Percentiles rank a stretch among this genome's conserved stretches.
These are phyloP conservation scores for Sinodicranocentrus sp. DNA, from an alignment of 2,888 invertebrate species.

Conservation along the genomic window DNA sequence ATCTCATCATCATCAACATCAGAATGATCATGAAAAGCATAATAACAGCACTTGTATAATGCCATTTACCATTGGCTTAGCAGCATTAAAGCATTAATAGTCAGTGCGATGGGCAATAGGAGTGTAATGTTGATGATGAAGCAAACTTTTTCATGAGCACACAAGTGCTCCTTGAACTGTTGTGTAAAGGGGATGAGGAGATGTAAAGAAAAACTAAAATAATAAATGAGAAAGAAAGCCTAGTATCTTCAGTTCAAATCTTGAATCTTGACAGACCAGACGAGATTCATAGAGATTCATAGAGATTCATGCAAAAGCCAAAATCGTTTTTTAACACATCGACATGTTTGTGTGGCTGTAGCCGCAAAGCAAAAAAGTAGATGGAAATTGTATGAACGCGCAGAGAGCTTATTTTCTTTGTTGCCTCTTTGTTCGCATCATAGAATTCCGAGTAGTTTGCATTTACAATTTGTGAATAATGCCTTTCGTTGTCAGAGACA, in stretches of 20 bases:
- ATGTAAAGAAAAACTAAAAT: conserved; percentile 36
- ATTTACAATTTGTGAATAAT: not conserved
- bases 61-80: conserved; percentile 18
- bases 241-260: conserved; percentile 62
- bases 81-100: too few species aligned
- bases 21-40: conserved; percentile 40
- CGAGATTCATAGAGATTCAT: not conserved
- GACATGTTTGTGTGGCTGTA: not conserved
- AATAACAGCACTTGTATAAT: conserved; percentile 48
- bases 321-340: not conserved
- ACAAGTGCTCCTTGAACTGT: conserved; percentile 52
- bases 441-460: conserved; percentile 9
- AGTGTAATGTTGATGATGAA: conserved; percentile 16
- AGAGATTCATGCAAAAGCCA: conserved; percentile 15
- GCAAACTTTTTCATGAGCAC: conserved; percentile 41
- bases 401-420: conserved; percentile 14
- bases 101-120: not conserved
- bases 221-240: conserved; percentile 23
- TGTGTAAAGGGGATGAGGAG: conserved; percentile 16
- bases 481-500: conserved; percentile 4
- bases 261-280: conserved; percentile 66
- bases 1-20: conserved; percentile 34
- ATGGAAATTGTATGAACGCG: not conserved
- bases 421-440: conserved; percentile 7
- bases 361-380: conserved; percentile 1